Evolutionary conservation across 92 coral and sea anemone genomes (phyloP).

Genomic region (Parazoanthus swiftii): DNA sequence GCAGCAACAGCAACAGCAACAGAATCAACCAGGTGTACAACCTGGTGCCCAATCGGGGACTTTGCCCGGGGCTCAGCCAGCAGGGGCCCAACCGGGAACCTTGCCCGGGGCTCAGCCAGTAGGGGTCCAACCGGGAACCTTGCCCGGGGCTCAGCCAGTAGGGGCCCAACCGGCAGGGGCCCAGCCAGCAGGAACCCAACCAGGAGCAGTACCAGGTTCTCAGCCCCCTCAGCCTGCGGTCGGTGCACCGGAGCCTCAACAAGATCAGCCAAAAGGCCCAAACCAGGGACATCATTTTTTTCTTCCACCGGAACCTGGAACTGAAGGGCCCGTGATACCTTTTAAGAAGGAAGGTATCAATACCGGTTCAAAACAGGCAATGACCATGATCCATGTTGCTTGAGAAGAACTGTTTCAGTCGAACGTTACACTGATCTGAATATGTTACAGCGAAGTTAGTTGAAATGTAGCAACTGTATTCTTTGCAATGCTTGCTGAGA

Average conservation of each 20-base stretch:
- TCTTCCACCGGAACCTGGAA: constrained; percentile 19
- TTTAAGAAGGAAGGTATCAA: constrained; percentile 3
- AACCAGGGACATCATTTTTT: constrained; percentile 15
- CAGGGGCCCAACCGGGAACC: neutral
- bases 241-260: neutral
- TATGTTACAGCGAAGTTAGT: neutral
- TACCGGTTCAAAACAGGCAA: neutral
- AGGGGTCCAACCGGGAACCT: neutral
- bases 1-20: neutral
- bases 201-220: neutral
- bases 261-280: neutral
- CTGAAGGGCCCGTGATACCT: constrained; percentile 18
- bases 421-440: neutral
- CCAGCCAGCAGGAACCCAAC: neutral
- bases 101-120: neutral
- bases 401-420: neutral
- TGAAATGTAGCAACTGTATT: neutral
- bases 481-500: neutral
- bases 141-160: neutral
- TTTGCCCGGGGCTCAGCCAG: neutral
- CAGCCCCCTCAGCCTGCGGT: neutral
- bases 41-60: neutral
- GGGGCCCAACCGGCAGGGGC: neutral
- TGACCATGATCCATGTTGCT: neutral
- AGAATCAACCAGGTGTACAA: constrained; percentile 1